These are phyloP conservation scores for Scaptomyza tumidula DNA, from an alignment of 2,888 invertebrate genomes.

Conservation along the genomic window DNA sequence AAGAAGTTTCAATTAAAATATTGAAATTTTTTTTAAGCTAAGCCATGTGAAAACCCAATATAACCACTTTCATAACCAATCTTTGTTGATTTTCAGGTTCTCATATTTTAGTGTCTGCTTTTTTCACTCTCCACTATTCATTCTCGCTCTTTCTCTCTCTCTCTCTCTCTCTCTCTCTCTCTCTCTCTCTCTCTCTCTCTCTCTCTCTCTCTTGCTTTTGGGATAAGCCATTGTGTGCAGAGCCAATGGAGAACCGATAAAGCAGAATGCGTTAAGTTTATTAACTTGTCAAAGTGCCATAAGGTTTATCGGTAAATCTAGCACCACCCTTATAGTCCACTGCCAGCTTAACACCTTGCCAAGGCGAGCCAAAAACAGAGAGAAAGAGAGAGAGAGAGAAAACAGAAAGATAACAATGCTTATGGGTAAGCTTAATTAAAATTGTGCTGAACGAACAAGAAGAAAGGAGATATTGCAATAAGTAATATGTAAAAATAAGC, in stretches of 20 bases:
- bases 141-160: not conserved
- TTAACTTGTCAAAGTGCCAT: constrained; percentile 56
- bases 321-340: constrained; percentile 6
- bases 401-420: constrained; percentile 41
- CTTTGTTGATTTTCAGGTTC: no score
- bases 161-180: not conserved
- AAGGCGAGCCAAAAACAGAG: not conserved
- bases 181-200: not conserved
- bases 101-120: not conserved
- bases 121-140: constrained; percentile 2
- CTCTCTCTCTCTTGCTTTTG: not conserved
- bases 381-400: no score
- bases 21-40: no score
- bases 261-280: constrained; percentile 50
- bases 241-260: constrained; percentile 26
- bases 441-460: constrained; percentile 7
- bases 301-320: constrained; percentile 47
- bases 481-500: constrained; percentile 9
- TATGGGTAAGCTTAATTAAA: constrained; percentile 51
- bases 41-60: no score
- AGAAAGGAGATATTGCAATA: constrained; percentile 3
- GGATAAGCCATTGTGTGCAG: constrained; percentile 13
- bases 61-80: no score
- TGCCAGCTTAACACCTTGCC: constrained; percentile 31
- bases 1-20: not conserved